phyloP scores from a whole-genome alignment of 2,797 vertebrate species.

The Esox lucius region DNA sequence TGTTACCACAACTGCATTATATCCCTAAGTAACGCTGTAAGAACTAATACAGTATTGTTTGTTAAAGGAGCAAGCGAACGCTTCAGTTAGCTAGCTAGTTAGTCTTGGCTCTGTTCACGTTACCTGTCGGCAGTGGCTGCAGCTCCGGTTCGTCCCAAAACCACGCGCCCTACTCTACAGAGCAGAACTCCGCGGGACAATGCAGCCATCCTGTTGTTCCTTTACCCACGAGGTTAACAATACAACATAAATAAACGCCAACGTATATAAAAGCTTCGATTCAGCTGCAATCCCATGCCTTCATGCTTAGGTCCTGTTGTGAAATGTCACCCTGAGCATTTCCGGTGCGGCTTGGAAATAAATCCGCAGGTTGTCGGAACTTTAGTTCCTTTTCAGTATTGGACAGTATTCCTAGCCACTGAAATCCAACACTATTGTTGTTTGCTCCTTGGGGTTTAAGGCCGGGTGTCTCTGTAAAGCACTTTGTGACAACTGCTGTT shows the following conservation, averaged over 20 bases:
- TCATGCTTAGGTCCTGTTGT: constrained; percentile 34
- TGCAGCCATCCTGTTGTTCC: constrained; percentile 54
- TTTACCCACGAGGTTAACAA: not conserved
- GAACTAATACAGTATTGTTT: not conserved
- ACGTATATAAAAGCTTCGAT: not conserved
- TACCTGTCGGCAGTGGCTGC: constrained; percentile 64
- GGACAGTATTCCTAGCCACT: not conserved
- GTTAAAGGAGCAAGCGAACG: not conserved
- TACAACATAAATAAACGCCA: not conserved
- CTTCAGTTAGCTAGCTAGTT: not conserved
- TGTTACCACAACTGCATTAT: not conserved
- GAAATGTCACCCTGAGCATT: constrained; percentile 69
- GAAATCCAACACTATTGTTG: too few relatives aligned
- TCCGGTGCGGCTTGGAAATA: constrained; percentile 64
- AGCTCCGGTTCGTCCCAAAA: constrained; percentile 37
- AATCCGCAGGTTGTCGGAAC: constrained; percentile 5
- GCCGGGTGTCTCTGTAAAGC: too few relatives aligned
- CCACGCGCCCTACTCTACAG: constrained; percentile 46
- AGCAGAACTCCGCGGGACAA: constrained; percentile 65
- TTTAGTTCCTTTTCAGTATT: constrained; percentile 53
- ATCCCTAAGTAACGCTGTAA: not conserved
- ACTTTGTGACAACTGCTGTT: too few relatives aligned
- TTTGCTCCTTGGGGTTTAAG: too few relatives aligned
- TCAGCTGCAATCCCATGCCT: constrained; percentile 38
- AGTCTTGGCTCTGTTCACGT: not conserved